Percentiles rank a stretch among this genome's conserved stretches.
Conservation (phyloP, 2,797 vertebrate species). For the Melanotaenia trifasciata region DNA sequence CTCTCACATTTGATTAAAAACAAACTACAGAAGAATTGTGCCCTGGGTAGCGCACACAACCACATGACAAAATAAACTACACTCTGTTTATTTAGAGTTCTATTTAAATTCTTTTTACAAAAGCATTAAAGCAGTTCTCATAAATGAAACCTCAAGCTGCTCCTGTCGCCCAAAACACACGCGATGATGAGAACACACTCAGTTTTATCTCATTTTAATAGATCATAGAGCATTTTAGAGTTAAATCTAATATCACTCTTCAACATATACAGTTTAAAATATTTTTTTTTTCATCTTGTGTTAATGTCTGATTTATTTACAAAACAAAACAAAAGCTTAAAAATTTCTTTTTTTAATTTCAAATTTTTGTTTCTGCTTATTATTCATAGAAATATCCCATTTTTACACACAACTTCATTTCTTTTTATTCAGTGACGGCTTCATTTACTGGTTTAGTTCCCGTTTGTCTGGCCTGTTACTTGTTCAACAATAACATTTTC, state of each 20-base stretch:
- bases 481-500: neutral
- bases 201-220: neutral
- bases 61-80: neutral
- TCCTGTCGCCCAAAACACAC: neutral
- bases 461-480: too few relatives aligned
- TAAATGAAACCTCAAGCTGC: neutral
- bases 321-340: too few relatives aligned
- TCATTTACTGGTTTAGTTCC: neutral
- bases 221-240: neutral
- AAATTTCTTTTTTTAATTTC: too few relatives aligned
- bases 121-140: neutral
- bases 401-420: neutral
- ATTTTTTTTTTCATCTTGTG: too few relatives aligned
- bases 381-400: too few relatives aligned
- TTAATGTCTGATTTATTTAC: too few relatives aligned
- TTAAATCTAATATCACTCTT: too few relatives aligned
- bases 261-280: too few relatives aligned
- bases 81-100: too few relatives aligned
- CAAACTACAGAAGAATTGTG: neutral
- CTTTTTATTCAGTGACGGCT: neutral
- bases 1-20: constrained; percentile 31
- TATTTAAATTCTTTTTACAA: neutral
- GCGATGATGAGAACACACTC: neutral
- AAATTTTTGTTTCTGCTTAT: too few relatives aligned
- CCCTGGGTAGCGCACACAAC: neutral